These are phyloP conservation scores for Leuciscus waleckii DNA, from an alignment of 2,797 vertebrate genomes.

Conservation along the genomic window DNA sequence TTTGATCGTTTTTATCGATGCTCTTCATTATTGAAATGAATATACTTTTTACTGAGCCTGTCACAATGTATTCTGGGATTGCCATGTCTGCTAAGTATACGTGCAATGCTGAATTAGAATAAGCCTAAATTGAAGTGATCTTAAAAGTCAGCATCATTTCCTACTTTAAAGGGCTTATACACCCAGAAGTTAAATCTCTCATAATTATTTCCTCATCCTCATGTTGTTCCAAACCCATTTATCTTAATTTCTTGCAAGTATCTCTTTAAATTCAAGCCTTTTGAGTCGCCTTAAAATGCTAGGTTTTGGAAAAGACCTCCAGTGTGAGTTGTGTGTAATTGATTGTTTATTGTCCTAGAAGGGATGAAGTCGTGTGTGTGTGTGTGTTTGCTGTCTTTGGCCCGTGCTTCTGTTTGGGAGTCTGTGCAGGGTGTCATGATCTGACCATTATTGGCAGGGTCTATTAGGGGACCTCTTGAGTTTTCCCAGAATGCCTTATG, in stretches of 20 bases:
- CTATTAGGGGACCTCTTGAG: conserved; percentile 19
- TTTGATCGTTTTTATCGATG: not conserved
- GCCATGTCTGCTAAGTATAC: not conserved
- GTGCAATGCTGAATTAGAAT: not conserved
- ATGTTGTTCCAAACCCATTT: not conserved
- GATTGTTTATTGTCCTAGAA: not conserved
- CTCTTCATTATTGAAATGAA: no score
- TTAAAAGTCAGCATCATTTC: not conserved
- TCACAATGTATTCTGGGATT: not conserved
- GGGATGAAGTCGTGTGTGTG: not conserved
- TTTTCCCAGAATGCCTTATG: conserved; percentile 33
- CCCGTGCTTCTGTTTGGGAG: not conserved
- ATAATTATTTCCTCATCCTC: not conserved
- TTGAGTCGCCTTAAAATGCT: not conserved
- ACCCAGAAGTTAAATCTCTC: not conserved
- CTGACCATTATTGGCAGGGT: conserved; percentile 11
- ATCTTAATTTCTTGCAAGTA: not conserved
- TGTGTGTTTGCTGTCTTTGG: not conserved
- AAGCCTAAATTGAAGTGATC: not conserved
- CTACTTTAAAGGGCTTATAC: not conserved
- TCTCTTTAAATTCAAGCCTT: not conserved
- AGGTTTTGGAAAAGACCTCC: not conserved
- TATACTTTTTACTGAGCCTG: not conserved
- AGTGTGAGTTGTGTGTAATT: not conserved
- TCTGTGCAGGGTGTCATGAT: conserved; percentile 28